Base-by-base conservation (phyloP, 2,888 invertebrate genomes). In the Schrankia costaestrigalis region DNA sequence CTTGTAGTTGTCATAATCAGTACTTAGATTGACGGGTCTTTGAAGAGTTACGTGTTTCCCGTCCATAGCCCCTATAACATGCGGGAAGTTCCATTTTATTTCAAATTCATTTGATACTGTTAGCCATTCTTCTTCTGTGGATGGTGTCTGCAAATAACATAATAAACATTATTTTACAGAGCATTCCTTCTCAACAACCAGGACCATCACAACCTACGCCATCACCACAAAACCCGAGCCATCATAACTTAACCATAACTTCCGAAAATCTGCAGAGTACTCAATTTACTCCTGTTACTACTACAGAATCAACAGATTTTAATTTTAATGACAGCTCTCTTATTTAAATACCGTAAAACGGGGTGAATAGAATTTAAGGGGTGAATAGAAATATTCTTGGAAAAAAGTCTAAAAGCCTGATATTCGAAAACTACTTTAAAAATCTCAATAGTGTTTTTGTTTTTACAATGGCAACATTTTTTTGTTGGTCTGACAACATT, bases 1-100 rank as follows among this genome's bases (percentile, higher is more conserved):
- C 15, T 26, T 26, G 26, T 26, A 26, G 11, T 11, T 11, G 11
- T 26, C 13, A 13, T 26, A 39, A 63, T 56, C 53, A 23, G 51
- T 26, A 11, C 26, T 11, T 11, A 11, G 13, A 26, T 56, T 37
- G 6, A 40, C 34, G 14, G 63, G 62, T 30, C 45, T 36, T 49
- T 63, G 46, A 18, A 66, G 35, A 21, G 50, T 23, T 15, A 32
- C 26, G 15, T 26, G 32, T 15, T 32, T 32, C 11, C 26, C 26
- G 21, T 32, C 32, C 9, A 32, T 13, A 8, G 25, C 15, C 11
- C 19, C 25, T 18, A 23, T 31, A 11, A 10, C 23, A 14, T 31
- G 31, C 9, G 25, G 31, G 12, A 31, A 31, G 18, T 32, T 26
- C 31, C 32, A 26, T 15, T 27, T 13, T 7, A 6, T 27, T 14